Percentiles rank a stretch among this genome's conserved stretches.
Evolutionary conservation across 2,888 invertebrate species (phyloP).

Genomic region (Tipula lateralis): DNA sequence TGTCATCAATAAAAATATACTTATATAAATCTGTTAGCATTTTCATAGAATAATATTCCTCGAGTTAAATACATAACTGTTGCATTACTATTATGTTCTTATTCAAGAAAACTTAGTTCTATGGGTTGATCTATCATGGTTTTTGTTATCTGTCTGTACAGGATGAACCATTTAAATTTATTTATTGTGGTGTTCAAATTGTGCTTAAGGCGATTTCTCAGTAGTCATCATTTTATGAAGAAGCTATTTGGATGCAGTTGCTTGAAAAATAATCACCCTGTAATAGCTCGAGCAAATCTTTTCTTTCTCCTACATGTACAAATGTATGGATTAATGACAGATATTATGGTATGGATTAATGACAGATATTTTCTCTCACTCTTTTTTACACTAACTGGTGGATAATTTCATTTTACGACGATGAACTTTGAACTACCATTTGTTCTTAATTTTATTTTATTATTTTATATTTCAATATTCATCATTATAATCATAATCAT

Average conservation of each 20-base stretch:
- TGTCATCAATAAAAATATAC: too few species aligned
- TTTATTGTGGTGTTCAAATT: too few species aligned
- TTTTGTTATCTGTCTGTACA: too few species aligned
- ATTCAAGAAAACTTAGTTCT: background rate
- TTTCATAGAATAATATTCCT: background rate
- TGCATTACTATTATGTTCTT: background rate
- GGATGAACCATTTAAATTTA: too few species aligned
- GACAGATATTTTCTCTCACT: background rate
- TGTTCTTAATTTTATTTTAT: background rate
- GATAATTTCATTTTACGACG: background rate
- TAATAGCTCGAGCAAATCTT: background rate
- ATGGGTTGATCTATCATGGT: background rate
- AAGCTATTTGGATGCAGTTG: background rate
- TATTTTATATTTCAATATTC: background rate
- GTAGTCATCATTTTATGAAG: background rate
- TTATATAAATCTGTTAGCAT: background rate
- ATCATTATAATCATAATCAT: background rate
- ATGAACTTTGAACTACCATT: background rate
- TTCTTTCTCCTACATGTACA: background rate
- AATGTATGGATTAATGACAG: background rate
- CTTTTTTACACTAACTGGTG: background rate
- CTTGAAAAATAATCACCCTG: too few species aligned
- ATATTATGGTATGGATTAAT: background rate
- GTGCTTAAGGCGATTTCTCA: too few species aligned
- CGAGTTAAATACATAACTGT: background rate